Evolutionary conservation across 2,797 vertebrate species (phyloP).

Genomic region (Ataeniobius toweri): DNA sequence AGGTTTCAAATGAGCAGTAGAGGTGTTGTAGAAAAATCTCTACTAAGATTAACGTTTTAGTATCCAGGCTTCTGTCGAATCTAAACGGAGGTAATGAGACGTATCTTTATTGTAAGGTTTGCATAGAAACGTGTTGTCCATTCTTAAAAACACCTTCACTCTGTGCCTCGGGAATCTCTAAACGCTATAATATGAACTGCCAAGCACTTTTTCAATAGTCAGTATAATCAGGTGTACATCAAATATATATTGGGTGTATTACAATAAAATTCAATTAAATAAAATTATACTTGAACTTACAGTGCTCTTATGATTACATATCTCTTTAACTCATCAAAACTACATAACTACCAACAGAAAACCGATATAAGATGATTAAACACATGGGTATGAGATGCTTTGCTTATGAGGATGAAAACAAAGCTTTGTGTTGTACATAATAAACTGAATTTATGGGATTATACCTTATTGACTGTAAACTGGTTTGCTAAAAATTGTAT

Average conservation of each 20-base stretch:
- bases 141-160: background rate
- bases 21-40: background rate
- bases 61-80: background rate
- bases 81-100: background rate
- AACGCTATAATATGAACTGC: background rate
- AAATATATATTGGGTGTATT: background rate
- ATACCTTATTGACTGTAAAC: background rate
- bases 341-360: background rate
- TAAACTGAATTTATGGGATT: background rate
- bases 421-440: background rate
- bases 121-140: background rate
- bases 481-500: background rate
- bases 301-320: too few relatives aligned
- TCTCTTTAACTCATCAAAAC: too few relatives aligned
- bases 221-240: background rate
- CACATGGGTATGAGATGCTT: background rate
- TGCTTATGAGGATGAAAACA: background rate
- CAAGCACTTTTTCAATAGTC: background rate
- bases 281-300: too few relatives aligned
- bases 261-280: background rate
- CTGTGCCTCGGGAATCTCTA: background rate
- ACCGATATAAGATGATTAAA: background rate
- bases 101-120: background rate
- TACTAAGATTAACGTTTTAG: background rate
- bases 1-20: background rate